These are phyloP conservation scores for Hylomyscus alleni DNA, from an alignment of 2,797 vertebrate species.

Conservation along the genomic window DNA sequence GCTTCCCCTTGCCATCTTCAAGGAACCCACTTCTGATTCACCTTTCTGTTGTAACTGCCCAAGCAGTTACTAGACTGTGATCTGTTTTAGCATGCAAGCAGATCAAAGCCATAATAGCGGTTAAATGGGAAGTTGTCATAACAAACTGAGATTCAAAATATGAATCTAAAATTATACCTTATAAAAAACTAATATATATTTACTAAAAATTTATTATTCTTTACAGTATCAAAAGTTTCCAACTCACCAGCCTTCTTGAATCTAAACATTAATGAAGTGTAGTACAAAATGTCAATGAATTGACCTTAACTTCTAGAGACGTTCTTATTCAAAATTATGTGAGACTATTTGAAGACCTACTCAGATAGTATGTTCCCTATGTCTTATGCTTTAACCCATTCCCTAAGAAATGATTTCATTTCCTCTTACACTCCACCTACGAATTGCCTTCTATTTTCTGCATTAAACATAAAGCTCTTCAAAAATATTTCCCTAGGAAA, in stretches of 20 bases:
- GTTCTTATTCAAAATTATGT: slow-evolving; percentile 17
- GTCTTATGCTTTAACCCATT: not conserved
- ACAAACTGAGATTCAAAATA: slow-evolving; percentile 35
- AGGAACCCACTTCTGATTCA: slow-evolving; percentile 59
- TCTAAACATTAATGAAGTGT: not conserved
- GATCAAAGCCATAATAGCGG: slow-evolving; percentile 24
- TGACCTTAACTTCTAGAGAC: slow-evolving; percentile 25
- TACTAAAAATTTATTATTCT: slow-evolving; percentile 34
- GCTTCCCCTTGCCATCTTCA: slow-evolving; percentile 74
- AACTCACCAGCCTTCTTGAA: not conserved
- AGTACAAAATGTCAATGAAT: not conserved
- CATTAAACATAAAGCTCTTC: not conserved
- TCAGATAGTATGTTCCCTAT: not conserved
- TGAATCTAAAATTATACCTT: slow-evolving; percentile 43
- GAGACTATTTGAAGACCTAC: slow-evolving; percentile 6
- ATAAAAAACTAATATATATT: slow-evolving; percentile 4
- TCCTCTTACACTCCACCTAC: not conserved
- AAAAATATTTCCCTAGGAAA: slow-evolving; percentile 16
- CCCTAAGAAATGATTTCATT: not conserved
- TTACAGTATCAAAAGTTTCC: slow-evolving; percentile 1
- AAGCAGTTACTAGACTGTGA: slow-evolving; percentile 51
- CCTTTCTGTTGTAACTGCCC: slow-evolving; percentile 1
- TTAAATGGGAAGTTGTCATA: slow-evolving; percentile 32
- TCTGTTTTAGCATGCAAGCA: slow-evolving; percentile 28
- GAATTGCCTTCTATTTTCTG: slow-evolving; percentile 20